These are phyloP conservation scores for Parazoanthus darwini DNA, from an alignment of 92 coral and sea anemone species.

Conservation along the genomic window DNA sequence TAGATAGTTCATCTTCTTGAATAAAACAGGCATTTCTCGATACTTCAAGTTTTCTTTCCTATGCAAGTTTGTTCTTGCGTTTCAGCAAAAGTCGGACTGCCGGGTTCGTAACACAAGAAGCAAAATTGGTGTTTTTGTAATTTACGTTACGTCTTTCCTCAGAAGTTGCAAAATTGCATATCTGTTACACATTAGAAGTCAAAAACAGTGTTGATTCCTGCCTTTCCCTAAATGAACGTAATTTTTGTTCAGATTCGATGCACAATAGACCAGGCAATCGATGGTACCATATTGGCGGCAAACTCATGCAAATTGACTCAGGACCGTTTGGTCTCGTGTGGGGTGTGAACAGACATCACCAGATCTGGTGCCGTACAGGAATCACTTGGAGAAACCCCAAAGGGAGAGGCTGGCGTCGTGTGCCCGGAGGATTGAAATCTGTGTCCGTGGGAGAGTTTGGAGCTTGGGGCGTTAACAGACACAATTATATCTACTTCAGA, in stretches of 20 bases:
- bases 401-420: conserved; percentile 40
- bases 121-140: too few species aligned
- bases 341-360: conserved; percentile 43
- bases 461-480: conserved; percentile 37
- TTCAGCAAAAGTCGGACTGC: too few species aligned
- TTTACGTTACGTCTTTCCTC: not conserved
- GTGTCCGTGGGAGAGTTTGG: conserved; percentile 11
- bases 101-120: too few species aligned
- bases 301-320: conserved; percentile 48
- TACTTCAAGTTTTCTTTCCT: too few species aligned
- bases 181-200: not conserved
- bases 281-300: conserved; percentile 43
- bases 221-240: not conserved
- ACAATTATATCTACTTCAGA: conserved; percentile 33
- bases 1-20: too few species aligned
- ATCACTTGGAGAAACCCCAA: conserved; percentile 32
- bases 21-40: too few species aligned
- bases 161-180: not conserved
- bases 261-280: conserved; percentile 21
- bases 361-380: conserved; percentile 46
- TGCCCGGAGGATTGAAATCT: conserved; percentile 25
- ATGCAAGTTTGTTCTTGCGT: too few species aligned
- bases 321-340: conserved; percentile 55
- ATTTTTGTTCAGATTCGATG: conserved; percentile 1
- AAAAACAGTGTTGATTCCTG: not conserved